Base-by-base conservation (phyloP, 2,888 invertebrate genomes). In the Apamea sordens region DNA sequence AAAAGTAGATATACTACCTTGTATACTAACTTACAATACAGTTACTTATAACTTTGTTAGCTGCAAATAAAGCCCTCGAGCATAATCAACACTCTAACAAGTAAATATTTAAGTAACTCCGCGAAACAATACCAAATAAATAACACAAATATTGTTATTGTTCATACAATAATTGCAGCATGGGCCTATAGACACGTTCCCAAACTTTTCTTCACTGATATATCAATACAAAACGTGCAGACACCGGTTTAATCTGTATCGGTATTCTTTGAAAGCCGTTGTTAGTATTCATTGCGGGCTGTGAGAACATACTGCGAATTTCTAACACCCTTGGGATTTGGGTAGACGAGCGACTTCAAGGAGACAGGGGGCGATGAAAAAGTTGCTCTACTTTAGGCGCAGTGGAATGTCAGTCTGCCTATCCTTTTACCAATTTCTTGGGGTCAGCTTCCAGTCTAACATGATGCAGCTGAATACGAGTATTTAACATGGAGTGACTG, bases 251-350 rank as follows among this genome's bases (percentile, higher is more conserved):
- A 89, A 89, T 89, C 86, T 89, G 89, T 89, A 89, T 89, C 82
- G 69, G 81, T 83, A 83, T 88, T 87, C 89, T 89, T 88, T 86
- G 75, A 86, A 86, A 86, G 85, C 50, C 67, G 72, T 72, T 79
- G 79, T 89, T 88, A 82, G 89, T 90, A 90, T 90, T 90, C 90
- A 90, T 88, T 86, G 89, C 87, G 86, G 82, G 63, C 67, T 56
- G 79, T 78, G 82, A 44, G 83, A 83, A 88, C 87, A 88, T 89
- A 87, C 88, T 85, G 89, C 73, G 90, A 90, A 90, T 90, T 83
- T 86, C 85, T 82, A 87, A 88, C 84, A 77, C 77, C 83, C 80
- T 36, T 47, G 85, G 79, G 84, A 78, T 63, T 80, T 41, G 41
- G 6, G 67, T 71, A 86, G 74, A 73, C 89, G 85, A 50, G 88